phyloP scores from a whole-genome alignment of 2,797 vertebrate genomes.

The Agapornis canus region DNA sequence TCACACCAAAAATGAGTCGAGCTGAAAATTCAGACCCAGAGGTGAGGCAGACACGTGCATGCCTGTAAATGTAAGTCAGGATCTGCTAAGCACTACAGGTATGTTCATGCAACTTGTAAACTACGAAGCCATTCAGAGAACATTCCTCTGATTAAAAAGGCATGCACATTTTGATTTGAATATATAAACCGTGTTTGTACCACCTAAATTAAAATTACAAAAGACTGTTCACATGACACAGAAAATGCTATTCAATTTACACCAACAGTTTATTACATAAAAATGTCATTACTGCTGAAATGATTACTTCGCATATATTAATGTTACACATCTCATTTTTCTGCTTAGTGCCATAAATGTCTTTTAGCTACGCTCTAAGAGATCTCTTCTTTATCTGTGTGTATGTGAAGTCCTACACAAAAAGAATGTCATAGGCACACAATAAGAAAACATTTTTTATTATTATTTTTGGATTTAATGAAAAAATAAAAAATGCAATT shows the following conservation, averaged over 20 bases:
- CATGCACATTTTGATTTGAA: not conserved
- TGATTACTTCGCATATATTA: not conserved
- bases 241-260: not conserved
- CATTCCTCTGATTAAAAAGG: not conserved
- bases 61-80: not conserved
- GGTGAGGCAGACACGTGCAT: not conserved
- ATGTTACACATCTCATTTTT: not conserved
- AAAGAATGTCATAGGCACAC: not conserved
- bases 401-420: not conserved
- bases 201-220: not conserved
- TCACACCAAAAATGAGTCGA: not conserved
- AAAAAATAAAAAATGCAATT: not conserved
- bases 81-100: not conserved
- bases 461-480: not conserved
- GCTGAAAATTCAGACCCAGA: constrained; percentile 1
- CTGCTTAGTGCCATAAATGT: not conserved
- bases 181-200: not conserved
- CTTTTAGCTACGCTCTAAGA: not conserved
- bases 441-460: not conserved
- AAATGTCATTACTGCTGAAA: not conserved
- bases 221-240: not conserved
- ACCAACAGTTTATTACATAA: not conserved
- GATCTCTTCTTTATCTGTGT: not conserved
- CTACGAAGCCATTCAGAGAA: constrained; percentile 22
- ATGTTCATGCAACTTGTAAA: constrained; percentile 1